Evolutionary conservation across 1,140 invertebrate species (phyloP).

Genomic region (Amyelois transitella): DNA sequence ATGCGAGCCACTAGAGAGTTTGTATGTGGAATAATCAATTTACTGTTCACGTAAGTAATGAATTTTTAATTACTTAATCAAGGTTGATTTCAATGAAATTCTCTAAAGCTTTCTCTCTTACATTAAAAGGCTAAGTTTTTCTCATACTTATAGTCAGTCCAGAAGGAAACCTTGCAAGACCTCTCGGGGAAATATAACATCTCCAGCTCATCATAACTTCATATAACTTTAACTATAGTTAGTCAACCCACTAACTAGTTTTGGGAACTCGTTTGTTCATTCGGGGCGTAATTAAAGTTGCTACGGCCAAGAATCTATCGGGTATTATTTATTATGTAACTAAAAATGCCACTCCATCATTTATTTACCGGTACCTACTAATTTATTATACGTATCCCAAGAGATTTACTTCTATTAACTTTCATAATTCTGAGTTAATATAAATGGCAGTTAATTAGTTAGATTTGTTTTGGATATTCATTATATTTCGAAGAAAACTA

Average conservation of each 20-base stretch:
- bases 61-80: too few relatives aligned
- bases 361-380: background rate
- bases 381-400: background rate
- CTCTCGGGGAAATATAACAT: conserved; percentile 15
- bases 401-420: background rate
- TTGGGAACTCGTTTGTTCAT: conserved; percentile 42
- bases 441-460: too few relatives aligned
- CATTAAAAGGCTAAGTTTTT: too few relatives aligned
- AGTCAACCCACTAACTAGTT: conserved; percentile 39
- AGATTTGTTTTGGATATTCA: too few relatives aligned
- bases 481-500: too few relatives aligned
- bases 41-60: too few relatives aligned
- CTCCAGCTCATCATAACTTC: conserved; percentile 30
- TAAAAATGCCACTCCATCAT: background rate
- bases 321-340: background rate
- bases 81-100: too few relatives aligned
- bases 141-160: too few relatives aligned
- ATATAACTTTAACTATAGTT: conserved; percentile 35
- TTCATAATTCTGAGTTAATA: too few relatives aligned
- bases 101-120: too few relatives aligned
- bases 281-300: conserved; percentile 45
- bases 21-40: too few relatives aligned
- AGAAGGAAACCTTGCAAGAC: background rate
- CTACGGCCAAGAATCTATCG: conserved; percentile 20
- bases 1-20: too few relatives aligned